phyloP scores from a whole-genome alignment of 2,888 invertebrate species.

The Sesia bembeciformis region DNA sequence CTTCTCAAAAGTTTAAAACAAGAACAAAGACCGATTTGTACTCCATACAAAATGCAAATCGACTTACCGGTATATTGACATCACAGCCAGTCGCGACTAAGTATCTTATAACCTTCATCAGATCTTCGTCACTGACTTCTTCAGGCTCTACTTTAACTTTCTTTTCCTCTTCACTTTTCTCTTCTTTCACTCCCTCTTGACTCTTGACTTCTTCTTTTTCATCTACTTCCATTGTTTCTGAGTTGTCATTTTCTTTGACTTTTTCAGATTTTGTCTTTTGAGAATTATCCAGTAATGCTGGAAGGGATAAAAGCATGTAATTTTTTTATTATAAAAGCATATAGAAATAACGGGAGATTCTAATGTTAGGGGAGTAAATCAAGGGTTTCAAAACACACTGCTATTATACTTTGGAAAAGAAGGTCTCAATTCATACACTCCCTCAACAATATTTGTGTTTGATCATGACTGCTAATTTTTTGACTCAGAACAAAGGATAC shows the following conservation, averaged over 20 bases:
- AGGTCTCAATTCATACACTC: too few species aligned
- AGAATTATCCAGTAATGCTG: constrained; percentile 41
- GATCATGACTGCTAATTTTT: too few species aligned
- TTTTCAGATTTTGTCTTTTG: constrained; percentile 4
- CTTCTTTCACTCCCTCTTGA: constrained; percentile 13
- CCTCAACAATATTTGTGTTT: too few species aligned
- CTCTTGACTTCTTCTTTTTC: constrained; percentile 11
- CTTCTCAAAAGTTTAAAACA: too few species aligned
- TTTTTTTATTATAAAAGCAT: too few species aligned
- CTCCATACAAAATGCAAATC: not conserved
- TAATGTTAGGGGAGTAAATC: too few species aligned
- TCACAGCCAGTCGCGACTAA: constrained; percentile 87
- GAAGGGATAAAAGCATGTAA: not conserved
- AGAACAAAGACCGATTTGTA: too few species aligned
- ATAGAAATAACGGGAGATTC: not conserved
- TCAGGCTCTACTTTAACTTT: constrained; percentile 12
- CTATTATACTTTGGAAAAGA: too few species aligned
- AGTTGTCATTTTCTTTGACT: constrained; percentile 3
- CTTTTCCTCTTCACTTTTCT: constrained; percentile 12
- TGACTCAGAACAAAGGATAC: too few species aligned
- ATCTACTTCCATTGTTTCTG: not conserved
- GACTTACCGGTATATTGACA: constrained; percentile 79
- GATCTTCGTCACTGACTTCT: constrained; percentile 31
- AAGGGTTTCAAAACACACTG: too few species aligned
- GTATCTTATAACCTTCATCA: constrained; percentile 73